These are phyloP conservation scores for Mamestra brassicae DNA, from an alignment of 2,888 invertebrate genomes.

Conservation along the genomic window DNA sequence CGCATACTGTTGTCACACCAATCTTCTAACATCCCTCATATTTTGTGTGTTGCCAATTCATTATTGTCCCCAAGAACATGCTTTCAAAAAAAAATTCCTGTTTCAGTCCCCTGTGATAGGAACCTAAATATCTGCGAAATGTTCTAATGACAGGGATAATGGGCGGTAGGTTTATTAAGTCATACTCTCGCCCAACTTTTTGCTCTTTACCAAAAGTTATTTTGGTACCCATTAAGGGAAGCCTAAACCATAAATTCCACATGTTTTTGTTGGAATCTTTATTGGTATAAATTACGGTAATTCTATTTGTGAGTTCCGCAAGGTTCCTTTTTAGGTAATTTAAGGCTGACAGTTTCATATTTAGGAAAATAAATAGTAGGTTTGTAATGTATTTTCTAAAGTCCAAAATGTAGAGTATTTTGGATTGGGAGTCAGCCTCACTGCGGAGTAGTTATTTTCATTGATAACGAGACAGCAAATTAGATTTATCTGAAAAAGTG, in stretches of 20 bases:
- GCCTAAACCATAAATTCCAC: slow-evolving; percentile 13
- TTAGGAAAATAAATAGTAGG: not conserved
- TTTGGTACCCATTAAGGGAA: slow-evolving; percentile 2
- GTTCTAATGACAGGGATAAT: slow-evolving; percentile 7
- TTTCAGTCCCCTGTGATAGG: not conserved
- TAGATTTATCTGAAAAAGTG: too few relatives aligned
- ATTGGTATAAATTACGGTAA: not conserved
- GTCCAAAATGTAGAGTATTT: too few relatives aligned
- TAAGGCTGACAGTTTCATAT: not conserved
- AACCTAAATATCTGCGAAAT: not conserved
- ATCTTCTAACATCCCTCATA: too few relatives aligned
- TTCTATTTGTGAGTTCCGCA: slow-evolving; percentile 5
- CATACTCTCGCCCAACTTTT: slow-evolving; percentile 9
- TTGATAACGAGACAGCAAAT: too few relatives aligned
- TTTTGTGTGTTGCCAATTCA: too few relatives aligned
- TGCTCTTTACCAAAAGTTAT: not conserved
- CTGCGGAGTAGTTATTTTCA: too few relatives aligned
- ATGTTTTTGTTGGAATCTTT: slow-evolving; percentile 25
- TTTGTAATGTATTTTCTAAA: too few relatives aligned
- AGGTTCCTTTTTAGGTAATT: not conserved
- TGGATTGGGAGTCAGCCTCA: too few relatives aligned
- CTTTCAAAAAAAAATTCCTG: too few relatives aligned
- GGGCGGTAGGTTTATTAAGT: not conserved
- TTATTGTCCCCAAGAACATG: too few relatives aligned
- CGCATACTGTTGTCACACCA: too few relatives aligned